phyloP scores from a whole-genome alignment of 2,888 invertebrate species.

The Sesia bembeciformis region DNA sequence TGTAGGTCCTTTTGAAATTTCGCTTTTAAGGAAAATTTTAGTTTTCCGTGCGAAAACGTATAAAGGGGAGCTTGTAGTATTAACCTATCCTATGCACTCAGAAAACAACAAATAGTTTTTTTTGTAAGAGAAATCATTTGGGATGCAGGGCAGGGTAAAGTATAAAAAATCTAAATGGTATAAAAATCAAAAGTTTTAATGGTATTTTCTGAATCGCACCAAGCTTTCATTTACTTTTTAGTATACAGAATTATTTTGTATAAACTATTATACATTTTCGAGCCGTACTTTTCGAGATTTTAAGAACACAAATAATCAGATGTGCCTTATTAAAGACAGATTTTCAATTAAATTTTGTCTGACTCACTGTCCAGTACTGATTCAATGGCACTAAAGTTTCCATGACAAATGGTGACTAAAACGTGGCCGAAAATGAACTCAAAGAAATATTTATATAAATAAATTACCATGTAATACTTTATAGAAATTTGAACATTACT shows the following conservation, averaged over 20 bases:
- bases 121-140: not conserved
- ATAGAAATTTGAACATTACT: slow-evolving; percentile 44
- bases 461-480: slow-evolving; percentile 22
- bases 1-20: too few relatives aligned
- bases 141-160: not conserved
- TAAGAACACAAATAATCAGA: slow-evolving; percentile 48
- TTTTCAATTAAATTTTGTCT: slow-evolving; percentile 63
- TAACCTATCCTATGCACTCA: too few relatives aligned
- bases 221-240: slow-evolving; percentile 74
- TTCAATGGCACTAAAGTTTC: slow-evolving; percentile 50
- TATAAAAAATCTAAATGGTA: slow-evolving; percentile 61
- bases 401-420: not conserved
- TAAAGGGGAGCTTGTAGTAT: too few relatives aligned
- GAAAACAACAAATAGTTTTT: too few relatives aligned
- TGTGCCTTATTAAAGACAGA: slow-evolving; percentile 44
- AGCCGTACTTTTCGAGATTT: slow-evolving; percentile 46
- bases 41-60: too few relatives aligned
- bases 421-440: not conserved
- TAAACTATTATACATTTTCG: slow-evolving; percentile 65
- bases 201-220: slow-evolving; percentile 75
- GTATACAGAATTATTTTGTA: slow-evolving; percentile 72
- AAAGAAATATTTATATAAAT: slow-evolving; percentile 1
- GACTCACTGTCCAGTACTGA: slow-evolving; percentile 49
- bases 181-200: slow-evolving; percentile 76
- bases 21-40: too few relatives aligned